These are phyloP conservation scores for Zelleria hepariella DNA, from an alignment of 2,888 invertebrate species.

Conservation along the genomic window DNA sequence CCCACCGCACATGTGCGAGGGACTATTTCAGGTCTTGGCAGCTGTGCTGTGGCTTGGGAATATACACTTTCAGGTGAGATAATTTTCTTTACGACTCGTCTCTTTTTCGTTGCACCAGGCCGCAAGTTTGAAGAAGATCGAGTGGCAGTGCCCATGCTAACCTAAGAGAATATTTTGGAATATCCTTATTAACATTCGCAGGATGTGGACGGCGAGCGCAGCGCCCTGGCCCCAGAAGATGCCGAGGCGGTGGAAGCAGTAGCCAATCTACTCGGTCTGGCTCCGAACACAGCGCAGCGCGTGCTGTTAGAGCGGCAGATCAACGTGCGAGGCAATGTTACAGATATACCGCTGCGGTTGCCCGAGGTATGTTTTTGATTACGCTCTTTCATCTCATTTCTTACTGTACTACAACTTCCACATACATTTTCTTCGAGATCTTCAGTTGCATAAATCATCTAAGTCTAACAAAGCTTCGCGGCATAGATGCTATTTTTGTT, in stretches of 20 bases:
- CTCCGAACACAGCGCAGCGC: conserved; percentile 80
- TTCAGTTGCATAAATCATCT: too few relatives aligned
- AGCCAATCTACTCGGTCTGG: conserved; percentile 83
- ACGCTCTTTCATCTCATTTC: neutral
- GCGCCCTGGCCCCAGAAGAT: conserved; percentile 77
- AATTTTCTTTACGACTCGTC: neutral
- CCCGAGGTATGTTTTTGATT: conserved; percentile 78
- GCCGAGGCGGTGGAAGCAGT: conserved; percentile 81
- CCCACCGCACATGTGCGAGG: conserved; percentile 87
- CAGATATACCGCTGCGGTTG: conserved; percentile 89
- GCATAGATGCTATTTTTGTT: too few relatives aligned
- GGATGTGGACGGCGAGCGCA: conserved; percentile 90
- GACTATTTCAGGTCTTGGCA: conserved; percentile 88
- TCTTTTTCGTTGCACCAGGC: too few relatives aligned
- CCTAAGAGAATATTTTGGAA: too few relatives aligned
- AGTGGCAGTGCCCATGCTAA: neutral
- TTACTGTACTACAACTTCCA: neutral
- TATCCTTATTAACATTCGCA: conserved; percentile 23
- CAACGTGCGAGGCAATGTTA: conserved; percentile 93
- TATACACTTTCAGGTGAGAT: conserved; percentile 78
- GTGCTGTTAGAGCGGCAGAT: conserved; percentile 86
- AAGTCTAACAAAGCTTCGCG: too few relatives aligned
- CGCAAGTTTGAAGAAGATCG: too few relatives aligned
- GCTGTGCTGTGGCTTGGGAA: conserved; percentile 94
- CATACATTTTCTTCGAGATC: neutral